Conservation (phyloP, 2,888 invertebrate species). For the Xestia rhomboidea region DNA sequence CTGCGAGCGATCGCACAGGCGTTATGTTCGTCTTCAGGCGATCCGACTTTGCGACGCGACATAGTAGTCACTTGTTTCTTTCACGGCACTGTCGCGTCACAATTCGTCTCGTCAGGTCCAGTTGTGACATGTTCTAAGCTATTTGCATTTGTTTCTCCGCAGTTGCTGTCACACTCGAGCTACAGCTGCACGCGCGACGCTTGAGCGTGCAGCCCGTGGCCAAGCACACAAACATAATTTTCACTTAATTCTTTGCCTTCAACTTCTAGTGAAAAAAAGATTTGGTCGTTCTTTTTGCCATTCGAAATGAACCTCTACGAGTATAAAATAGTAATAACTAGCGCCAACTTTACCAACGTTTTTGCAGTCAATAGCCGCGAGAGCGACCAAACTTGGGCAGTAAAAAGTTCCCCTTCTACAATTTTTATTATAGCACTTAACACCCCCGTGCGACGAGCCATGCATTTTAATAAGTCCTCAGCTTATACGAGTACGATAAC, state of each 20-base stretch:
- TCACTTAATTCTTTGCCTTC: background rate
- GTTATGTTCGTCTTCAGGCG: background rate
- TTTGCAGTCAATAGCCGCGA: conserved; percentile 45
- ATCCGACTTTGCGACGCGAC: background rate
- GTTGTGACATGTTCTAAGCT: background rate
- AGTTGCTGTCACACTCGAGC: background rate
- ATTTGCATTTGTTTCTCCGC: background rate
- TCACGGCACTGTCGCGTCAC: background rate
- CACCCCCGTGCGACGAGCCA: conserved; percentile 33
- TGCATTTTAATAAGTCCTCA: conserved; percentile 53
- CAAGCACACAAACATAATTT: background rate
- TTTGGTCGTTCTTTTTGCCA: conserved; percentile 13
- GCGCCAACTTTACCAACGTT: conserved; percentile 20
- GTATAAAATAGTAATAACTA: conserved; percentile 21
- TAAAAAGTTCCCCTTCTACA: conserved; percentile 46
- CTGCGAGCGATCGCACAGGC: background rate
- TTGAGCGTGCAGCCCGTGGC: background rate
- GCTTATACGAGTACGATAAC: conserved; percentile 12
- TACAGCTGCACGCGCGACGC: background rate
- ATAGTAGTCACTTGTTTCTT: background rate
- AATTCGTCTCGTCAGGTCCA: background rate
- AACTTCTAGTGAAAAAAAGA: conserved; percentile 6
- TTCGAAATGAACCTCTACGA: conserved; percentile 5
- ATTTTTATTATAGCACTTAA: conserved; percentile 58
- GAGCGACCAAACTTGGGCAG: conserved; percentile 38